Percentiles rank a stretch among this genome's conserved stretches.
Evolutionary conservation across 2,797 vertebrate genomes (phyloP).

Genomic region (Characodon lateralis): DNA sequence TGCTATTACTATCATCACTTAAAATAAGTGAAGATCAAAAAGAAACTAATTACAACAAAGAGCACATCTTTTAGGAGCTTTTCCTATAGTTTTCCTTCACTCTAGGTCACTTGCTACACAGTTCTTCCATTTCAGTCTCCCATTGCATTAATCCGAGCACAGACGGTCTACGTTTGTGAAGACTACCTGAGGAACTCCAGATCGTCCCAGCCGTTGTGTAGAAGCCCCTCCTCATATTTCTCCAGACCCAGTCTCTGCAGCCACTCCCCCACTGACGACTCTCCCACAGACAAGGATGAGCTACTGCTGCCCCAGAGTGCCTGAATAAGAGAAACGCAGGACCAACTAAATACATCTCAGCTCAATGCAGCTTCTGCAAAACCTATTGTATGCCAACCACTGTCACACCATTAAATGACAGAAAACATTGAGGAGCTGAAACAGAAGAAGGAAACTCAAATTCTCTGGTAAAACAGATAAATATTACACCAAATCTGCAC

Average conservation of each 20-base stretch:
- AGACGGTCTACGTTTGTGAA: background rate
- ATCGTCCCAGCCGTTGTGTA: conserved; percentile 97
- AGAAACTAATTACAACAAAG: background rate
- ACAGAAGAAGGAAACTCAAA: background rate
- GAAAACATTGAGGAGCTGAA: background rate
- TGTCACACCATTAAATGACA: no score
- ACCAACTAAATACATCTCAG: background rate
- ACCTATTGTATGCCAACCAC: background rate
- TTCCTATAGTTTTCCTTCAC: background rate
- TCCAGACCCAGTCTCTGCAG: conserved; percentile 90
- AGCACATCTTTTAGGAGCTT: background rate
- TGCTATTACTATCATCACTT: background rate
- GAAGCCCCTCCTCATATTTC: conserved; percentile 90
- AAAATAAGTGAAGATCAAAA: background rate
- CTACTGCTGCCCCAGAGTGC: conserved; percentile 87
- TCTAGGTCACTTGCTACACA: background rate
- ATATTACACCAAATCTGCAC: no score
- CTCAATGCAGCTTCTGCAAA: background rate
- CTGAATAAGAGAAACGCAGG: conserved; percentile 59
- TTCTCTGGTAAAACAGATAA: no score
- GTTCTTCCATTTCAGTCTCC: background rate
- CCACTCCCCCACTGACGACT: conserved; percentile 92
- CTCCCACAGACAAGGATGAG: conserved; percentile 79
- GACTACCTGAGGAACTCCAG: conserved; percentile 94
- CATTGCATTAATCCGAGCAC: background rate